Evolutionary conservation across 2,888 invertebrate genomes (phyloP), one percentile per base, ranked within the genome.

Genomic region (Drosophila mulleri): DNA sequence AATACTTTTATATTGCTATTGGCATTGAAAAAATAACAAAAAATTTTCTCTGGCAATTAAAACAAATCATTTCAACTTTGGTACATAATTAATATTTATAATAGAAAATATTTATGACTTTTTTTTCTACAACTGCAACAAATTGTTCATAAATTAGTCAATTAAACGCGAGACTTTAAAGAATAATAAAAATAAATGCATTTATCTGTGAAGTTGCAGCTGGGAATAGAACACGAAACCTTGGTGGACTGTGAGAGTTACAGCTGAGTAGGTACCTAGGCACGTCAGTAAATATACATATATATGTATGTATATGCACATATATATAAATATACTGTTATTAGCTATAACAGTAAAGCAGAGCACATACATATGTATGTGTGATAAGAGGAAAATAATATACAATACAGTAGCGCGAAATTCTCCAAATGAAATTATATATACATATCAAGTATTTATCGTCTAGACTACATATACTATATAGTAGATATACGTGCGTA

Each of bases 291-390:
- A 41, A 39, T 52, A 64, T 47, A 64, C 18, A n/a, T 9, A 45
- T 12, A 56, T 61, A 61, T 18, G 20, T 41, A n/a, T 9, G 45
- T 12, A 56, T 61, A 61, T 18, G 20, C 4, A 2, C 20, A 23
- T 4, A 14, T 26, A 26, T 26, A 37, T 14, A 37, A 14, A 12
- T 29, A 8, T 29, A 16, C 23, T 54, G 44, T 59, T 50, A 52
- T 61, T 64, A 42, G 63, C 56, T 54, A 48, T 71, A 75, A 83
- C 84, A 45, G 80, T 78, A 74, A 81, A 69, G 7, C 16, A 50
- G 32, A 67, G 54, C 20, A 50, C 35, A 67, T 56, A 47, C 66
- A 44, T 47, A 29, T 29, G 29, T 2, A 42, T 44, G 39, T 41
- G 20, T 45, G 42, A 16, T n/a, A 53, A 20, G 20, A 44, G 32